Conservation (phyloP, 2,113 vertebrate species). For the Eleginops maclovinus region DNA sequence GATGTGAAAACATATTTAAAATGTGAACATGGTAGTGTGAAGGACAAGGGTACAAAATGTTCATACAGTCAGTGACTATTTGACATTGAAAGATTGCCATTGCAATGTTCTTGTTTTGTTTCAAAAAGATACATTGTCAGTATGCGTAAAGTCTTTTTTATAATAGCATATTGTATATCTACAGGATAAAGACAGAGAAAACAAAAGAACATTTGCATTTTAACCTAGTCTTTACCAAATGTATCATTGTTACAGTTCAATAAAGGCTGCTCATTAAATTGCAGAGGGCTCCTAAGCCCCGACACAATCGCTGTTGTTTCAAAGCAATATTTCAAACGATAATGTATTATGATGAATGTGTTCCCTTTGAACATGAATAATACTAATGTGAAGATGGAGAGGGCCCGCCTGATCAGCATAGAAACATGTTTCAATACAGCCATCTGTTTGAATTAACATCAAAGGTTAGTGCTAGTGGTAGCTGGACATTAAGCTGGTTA, state of each 20-base stretch:
- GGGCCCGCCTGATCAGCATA: background rate
- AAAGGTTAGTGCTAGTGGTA: background rate
- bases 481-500: conserved; percentile 13
- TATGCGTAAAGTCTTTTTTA: background rate
- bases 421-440: conserved; percentile 17
- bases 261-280: conserved; percentile 31
- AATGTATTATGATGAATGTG: conserved; percentile 26
- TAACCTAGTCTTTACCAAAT: conserved; percentile 13
- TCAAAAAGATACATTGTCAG: background rate
- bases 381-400: conserved; percentile 12
- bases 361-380: conserved; percentile 24
- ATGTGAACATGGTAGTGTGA: too few relatives aligned
- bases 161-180: background rate
- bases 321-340: conserved; percentile 15
- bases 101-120: background rate
- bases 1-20: background rate
- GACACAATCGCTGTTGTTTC: conserved; percentile 4
- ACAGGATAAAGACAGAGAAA: background rate
- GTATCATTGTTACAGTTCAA: conserved; percentile 33
- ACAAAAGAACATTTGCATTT: conserved; percentile 14
- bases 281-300: background rate
- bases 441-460: conserved; percentile 4
- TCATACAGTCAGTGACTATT: background rate
- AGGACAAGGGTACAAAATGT: too few relatives aligned
- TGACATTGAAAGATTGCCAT: background rate